Conservation (phyloP, 2,888 invertebrate genomes). For the Thyatira batis region DNA sequence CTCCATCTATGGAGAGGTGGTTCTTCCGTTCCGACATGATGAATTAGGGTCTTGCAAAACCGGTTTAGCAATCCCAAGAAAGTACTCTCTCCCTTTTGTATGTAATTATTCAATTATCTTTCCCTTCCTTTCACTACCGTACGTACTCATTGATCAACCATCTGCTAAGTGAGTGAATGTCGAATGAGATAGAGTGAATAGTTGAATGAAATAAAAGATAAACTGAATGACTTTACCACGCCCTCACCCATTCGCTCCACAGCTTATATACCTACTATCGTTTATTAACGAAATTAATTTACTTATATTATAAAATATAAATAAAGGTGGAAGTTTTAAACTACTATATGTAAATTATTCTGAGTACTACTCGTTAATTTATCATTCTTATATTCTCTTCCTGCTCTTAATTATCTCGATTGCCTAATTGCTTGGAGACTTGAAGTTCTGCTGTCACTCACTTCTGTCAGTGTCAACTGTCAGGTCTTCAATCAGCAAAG, state of each 20-base stretch:
- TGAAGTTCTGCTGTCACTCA: too few species aligned
- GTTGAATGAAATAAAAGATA: constrained; percentile 13
- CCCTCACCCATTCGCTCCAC: constrained; percentile 14
- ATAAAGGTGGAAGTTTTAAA: too few species aligned
- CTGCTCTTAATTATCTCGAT: too few species aligned
- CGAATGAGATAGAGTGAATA: constrained; percentile 22
- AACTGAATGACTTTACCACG: constrained; percentile 20
- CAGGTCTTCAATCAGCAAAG: too few species aligned
- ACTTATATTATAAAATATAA: too few species aligned
- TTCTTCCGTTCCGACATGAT: constrained; percentile 75
- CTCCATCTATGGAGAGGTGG: constrained; percentile 72
- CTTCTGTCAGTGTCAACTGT: too few species aligned
- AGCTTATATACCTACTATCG: too few species aligned
- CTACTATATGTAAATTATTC: too few species aligned
- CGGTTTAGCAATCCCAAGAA: constrained; percentile 46
- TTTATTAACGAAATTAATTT: too few species aligned
- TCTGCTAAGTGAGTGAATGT: constrained; percentile 24
- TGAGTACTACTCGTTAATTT: too few species aligned
- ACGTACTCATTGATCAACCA: constrained; percentile 15
- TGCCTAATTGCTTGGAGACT: too few species aligned
- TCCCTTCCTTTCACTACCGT: constrained; percentile 18
- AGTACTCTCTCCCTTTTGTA: constrained; percentile 43
- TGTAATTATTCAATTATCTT: constrained; percentile 40
- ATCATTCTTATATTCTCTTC: too few species aligned
- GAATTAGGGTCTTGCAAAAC: constrained; percentile 43